A percentile compares a stretch with the other conserved stretches of the same genome.
Conservation (phyloP, 1,140 invertebrate species). For the Oryctes rhinoceros region DNA sequence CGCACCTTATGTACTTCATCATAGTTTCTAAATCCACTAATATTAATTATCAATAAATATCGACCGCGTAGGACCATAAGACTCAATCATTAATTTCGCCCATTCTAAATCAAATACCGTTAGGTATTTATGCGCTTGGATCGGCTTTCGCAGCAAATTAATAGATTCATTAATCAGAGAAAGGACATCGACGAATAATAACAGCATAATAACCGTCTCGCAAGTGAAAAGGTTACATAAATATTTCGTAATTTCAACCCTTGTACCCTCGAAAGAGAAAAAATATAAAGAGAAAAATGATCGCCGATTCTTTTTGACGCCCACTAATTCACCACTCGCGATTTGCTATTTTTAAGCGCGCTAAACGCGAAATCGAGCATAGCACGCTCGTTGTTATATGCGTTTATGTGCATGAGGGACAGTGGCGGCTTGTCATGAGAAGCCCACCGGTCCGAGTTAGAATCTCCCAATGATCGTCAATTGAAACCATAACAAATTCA, state of each 20-base stretch:
- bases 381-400: not conserved
- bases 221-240: slow-evolving; percentile 3
- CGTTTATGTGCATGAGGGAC: not conserved
- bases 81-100: not conserved
- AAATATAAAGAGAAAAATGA: not conserved
- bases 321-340: not conserved
- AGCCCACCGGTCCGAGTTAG: too few species aligned
- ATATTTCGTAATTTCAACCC: slow-evolving; percentile 4
- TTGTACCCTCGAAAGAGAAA: not conserved
- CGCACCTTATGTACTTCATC: too few species aligned
- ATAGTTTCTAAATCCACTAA: too few species aligned
- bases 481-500: too few species aligned
- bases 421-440: too few species aligned
- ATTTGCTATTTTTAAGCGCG: slow-evolving; percentile 8
- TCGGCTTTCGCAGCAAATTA: not conserved
- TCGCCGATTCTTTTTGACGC: not conserved
- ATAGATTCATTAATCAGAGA: not conserved
- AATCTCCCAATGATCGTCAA: too few species aligned
- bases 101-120: not conserved
- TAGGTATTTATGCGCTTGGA: not conserved
- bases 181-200: not conserved
- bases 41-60: too few species aligned
- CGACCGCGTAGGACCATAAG: not conserved
- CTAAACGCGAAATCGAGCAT: slow-evolving; percentile 17
- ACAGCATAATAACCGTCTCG: slow-evolving; percentile 1